Evolutionary conservation across 35 echinoderm and acorn worm species (phyloP).

Genomic region (Patiria miniata): DNA sequence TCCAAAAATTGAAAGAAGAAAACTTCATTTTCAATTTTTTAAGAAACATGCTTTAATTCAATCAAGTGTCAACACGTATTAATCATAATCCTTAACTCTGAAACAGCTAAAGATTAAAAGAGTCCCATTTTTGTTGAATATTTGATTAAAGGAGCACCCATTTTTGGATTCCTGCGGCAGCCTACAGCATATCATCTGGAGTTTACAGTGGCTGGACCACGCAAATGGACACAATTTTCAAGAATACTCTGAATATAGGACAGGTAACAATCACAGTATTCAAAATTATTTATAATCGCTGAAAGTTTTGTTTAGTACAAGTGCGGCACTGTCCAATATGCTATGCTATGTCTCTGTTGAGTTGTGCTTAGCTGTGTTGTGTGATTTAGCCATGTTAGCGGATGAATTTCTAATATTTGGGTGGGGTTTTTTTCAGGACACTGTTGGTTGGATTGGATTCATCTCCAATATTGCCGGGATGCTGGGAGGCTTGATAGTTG

Average conservation of each 20-base stretch:
- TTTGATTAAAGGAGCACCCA: neutral
- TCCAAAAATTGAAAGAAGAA: too few species aligned
- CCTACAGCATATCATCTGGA: slow-evolving; percentile 58
- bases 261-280: slow-evolving; percentile 22
- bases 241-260: neutral
- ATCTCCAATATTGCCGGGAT: slow-evolving; percentile 8
- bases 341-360: neutral
- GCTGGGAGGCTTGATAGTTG: neutral
- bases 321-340: too few species aligned
- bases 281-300: neutral
- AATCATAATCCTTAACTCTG: too few species aligned
- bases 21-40: too few species aligned
- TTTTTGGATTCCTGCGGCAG: slow-evolving; percentile 57
- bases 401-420: neutral
- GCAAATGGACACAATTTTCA: slow-evolving; percentile 49
- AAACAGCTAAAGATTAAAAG: too few species aligned
- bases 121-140: too few species aligned
- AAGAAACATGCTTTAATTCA: too few species aligned
- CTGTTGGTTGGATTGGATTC: slow-evolving; percentile 41
- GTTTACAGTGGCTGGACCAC: slow-evolving; percentile 64
- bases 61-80: too few species aligned
- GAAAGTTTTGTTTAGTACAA: too few species aligned
- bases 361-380: neutral
- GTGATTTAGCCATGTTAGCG: neutral
- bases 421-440: neutral